Conservation (phyloP, 2,797 vertebrate species). For the Hipposideros larvatus region DNA sequence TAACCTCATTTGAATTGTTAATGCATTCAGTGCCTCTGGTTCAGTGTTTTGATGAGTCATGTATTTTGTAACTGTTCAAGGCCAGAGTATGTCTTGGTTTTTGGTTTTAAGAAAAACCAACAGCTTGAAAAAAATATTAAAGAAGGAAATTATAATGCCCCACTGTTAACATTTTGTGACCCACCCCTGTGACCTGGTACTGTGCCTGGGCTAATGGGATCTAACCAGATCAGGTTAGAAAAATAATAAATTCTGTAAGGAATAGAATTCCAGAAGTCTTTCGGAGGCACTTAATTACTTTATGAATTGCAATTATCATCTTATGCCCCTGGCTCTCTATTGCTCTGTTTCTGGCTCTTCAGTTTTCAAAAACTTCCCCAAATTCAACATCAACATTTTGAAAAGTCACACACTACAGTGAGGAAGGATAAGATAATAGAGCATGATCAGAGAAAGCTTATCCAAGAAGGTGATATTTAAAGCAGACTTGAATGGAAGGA, state of each 20-base stretch:
- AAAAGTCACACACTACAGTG: not conserved
- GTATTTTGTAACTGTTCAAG: constrained; percentile 12
- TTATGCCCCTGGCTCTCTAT: not conserved
- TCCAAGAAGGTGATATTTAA: constrained; percentile 18
- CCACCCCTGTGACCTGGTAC: not conserved
- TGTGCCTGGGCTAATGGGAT: not conserved
- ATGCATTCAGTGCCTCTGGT: not conserved
- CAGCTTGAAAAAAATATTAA: constrained; percentile 14
- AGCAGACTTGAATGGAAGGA: not conserved
- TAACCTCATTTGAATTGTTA: constrained; percentile 39
- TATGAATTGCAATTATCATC: not conserved
- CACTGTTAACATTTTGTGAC: constrained; percentile 49
- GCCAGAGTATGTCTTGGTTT: not conserved
- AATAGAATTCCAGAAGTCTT: constrained; percentile 13
- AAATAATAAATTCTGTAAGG: constrained; percentile 16
- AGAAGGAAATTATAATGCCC: constrained; percentile 35
- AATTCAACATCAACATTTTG: not conserved
- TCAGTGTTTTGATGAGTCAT: constrained; percentile 25
- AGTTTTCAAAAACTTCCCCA: not conserved
- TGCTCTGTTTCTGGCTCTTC: not conserved
- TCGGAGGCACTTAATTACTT: constrained; percentile 14
- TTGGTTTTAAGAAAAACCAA: constrained; percentile 54
- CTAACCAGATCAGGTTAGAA: not conserved
- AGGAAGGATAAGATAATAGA: not conserved
- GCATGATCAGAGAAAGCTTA: not conserved